phyloP scores from a whole-genome alignment of 2,113 vertebrate genomes.

The Sula dactylatra region DNA sequence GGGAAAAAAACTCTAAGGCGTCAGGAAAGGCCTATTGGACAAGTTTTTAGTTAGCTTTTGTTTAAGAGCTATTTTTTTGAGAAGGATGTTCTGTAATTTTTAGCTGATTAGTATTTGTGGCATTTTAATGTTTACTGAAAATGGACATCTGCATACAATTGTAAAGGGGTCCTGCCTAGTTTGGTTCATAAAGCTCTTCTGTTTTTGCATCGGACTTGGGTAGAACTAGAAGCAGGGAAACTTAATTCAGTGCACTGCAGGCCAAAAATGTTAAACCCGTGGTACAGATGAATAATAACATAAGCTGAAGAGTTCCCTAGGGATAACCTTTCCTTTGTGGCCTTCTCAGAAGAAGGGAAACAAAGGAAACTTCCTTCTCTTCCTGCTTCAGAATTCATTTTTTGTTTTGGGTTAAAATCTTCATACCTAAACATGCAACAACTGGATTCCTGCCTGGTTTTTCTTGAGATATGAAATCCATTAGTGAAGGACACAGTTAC shows the following conservation, averaged over 20 bases:
- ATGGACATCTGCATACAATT: background rate
- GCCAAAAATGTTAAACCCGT: background rate
- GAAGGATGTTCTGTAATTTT: background rate
- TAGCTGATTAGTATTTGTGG: background rate
- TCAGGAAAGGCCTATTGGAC: background rate
- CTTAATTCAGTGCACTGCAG: background rate
- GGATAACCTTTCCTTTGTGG: background rate
- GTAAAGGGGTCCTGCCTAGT: background rate
- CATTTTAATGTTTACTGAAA: background rate
- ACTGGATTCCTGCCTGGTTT: background rate
- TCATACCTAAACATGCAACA: background rate
- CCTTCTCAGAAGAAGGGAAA: background rate
- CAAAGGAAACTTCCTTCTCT: background rate
- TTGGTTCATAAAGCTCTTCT: background rate
- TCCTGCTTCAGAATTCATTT: background rate
- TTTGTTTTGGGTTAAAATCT: background rate
- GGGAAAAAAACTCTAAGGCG: background rate
- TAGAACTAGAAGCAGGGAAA: background rate
- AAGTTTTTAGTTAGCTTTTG: background rate
- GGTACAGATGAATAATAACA: background rate
- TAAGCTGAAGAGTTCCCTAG: background rate
- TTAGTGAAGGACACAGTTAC: background rate
- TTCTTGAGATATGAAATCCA: background rate
- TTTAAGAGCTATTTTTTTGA: background rate
- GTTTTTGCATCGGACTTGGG: background rate